Percentiles rank a stretch among this genome's conserved stretches.
Evolutionary conservation across 2,797 vertebrate species (phyloP).

Genomic region (Propithecus deckenii): DNA sequence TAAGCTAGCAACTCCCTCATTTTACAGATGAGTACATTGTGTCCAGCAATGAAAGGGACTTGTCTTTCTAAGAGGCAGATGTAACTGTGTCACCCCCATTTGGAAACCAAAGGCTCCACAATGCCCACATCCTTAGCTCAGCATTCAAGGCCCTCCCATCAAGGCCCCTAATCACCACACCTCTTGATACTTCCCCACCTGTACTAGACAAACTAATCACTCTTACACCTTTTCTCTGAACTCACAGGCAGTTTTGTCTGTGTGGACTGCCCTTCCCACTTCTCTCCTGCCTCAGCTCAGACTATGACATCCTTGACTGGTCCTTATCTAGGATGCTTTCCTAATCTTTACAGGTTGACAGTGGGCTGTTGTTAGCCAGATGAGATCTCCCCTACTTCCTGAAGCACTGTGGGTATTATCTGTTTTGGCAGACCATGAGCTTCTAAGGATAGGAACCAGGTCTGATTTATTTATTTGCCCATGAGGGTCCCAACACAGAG

Average conservation of each 20-base stretch:
- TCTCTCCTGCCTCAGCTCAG: not conserved
- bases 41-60: not conserved
- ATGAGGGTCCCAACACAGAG: not conserved
- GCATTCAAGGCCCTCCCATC: not conserved
- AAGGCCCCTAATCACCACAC: not conserved
- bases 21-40: not conserved
- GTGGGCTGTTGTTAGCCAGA: not conserved
- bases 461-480: not conserved
- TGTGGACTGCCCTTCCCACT: not conserved
- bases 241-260: not conserved
- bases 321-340: not conserved
- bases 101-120: not conserved
- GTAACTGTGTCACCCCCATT: not conserved
- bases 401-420: not conserved
- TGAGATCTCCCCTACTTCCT: not conserved
- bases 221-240: not conserved
- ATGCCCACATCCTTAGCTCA: not conserved
- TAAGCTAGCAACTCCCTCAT: not conserved
- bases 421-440: not conserved
- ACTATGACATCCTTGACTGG: not conserved
- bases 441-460: not conserved
- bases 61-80: not conserved
- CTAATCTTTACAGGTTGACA: not conserved
- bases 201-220: not conserved
- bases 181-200: not conserved